A percentile compares a stretch with the other conserved stretches of the same genome.
Evolutionary conservation across 2,113 vertebrate genomes (phyloP).

Genomic region (Muntiacus muntjak): DNA sequence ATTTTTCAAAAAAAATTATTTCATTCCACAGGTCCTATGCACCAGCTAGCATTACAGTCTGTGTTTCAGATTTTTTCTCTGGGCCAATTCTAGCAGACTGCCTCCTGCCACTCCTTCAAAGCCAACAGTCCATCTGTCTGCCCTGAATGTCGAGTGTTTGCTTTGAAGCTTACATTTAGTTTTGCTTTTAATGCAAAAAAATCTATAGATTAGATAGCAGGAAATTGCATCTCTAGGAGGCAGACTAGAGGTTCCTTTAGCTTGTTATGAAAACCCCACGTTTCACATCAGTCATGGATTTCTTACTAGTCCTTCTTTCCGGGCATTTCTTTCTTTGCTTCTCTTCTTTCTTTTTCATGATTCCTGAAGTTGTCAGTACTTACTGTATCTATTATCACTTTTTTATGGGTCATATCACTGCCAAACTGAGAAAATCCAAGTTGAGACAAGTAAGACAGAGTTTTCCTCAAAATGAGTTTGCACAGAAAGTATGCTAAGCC

Average conservation of each 20-base stretch:
- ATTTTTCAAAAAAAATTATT: slow-evolving; percentile 1
- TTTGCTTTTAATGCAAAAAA: background rate
- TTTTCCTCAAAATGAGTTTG: background rate
- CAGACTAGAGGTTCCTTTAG: background rate
- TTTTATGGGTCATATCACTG: background rate
- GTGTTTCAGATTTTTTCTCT: background rate
- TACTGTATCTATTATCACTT: background rate
- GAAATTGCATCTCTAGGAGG: background rate
- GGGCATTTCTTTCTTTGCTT: background rate
- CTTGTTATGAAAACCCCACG: background rate
- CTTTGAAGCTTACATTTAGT: background rate
- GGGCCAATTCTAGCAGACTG: background rate
- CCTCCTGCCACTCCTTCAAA: background rate
- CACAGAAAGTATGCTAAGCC: background rate
- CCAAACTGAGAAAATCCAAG: background rate
- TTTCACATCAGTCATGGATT: background rate
- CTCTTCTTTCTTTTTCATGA: background rate
- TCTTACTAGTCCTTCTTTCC: background rate
- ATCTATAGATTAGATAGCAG: background rate
- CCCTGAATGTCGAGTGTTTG: background rate
- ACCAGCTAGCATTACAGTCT: background rate
- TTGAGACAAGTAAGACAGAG: background rate
- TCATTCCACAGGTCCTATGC: background rate
- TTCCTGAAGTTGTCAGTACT: background rate
- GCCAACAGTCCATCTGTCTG: slow-evolving; percentile 17